Percentiles rank a stretch among this genome's conserved stretches.
Evolutionary conservation across 2,113 vertebrate genomes (phyloP).

Genomic region (Stomatorhinus ivindoensis): DNA sequence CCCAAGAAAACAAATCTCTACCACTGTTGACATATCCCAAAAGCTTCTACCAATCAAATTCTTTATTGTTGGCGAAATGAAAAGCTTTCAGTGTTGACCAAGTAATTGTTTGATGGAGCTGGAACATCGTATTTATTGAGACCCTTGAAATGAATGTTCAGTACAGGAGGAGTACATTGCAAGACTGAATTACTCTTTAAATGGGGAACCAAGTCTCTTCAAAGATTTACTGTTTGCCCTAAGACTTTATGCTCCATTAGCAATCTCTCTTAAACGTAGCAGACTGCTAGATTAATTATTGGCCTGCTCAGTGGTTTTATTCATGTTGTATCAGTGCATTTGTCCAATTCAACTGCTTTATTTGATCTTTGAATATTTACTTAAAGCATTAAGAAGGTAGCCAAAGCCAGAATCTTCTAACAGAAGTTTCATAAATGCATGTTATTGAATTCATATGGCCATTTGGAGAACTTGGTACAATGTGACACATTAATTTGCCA

Average conservation of each 20-base stretch:
- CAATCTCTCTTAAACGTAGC: background rate
- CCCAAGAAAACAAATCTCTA: background rate
- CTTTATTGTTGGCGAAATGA: background rate
- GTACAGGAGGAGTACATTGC: background rate
- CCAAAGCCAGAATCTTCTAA: background rate
- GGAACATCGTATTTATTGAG: background rate
- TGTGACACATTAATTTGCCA: background rate
- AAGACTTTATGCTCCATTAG: background rate
- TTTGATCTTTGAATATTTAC: background rate
- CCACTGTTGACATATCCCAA: background rate
- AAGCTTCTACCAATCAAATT: background rate
- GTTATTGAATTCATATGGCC: background rate
- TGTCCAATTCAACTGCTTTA: background rate
- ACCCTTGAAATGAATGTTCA: background rate
- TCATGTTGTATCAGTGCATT: conserved; percentile 23
- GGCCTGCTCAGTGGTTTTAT: background rate
- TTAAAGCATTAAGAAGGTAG: background rate
- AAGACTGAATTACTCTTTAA: background rate
- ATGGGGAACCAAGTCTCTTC: background rate
- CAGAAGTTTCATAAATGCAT: background rate
- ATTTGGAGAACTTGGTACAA: background rate
- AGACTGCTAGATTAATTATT: background rate
- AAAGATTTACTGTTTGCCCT: background rate
- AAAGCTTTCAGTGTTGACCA: conserved; percentile 2
- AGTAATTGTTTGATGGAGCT: conserved; percentile 8